phyloP scores from a whole-genome alignment of 2,113 vertebrate species.

The Melanotaenia duboulayi region DNA sequence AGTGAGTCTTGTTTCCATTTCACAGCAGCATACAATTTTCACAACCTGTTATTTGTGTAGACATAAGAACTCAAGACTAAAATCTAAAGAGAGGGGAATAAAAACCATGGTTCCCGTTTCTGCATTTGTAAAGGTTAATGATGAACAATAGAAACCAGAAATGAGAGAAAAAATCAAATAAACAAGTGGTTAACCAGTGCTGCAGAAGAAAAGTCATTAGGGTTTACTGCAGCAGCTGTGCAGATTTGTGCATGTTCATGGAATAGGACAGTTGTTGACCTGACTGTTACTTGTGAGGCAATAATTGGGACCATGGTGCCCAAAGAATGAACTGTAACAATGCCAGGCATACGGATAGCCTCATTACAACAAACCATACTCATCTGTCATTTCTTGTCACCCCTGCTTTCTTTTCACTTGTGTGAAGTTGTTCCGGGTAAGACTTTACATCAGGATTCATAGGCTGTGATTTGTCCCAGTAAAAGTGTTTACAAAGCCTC shows the following conservation, averaged over 20 bases:
- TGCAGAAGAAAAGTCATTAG: constrained; percentile 42
- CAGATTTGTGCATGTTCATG: constrained; percentile 9
- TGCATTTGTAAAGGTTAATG: constrained; percentile 64
- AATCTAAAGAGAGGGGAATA: constrained; percentile 5
- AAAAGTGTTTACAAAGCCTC: constrained; percentile 3
- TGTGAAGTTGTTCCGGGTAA: neutral
- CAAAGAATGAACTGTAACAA: constrained; percentile 39
- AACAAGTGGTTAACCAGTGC: constrained; percentile 42
- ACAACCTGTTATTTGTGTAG: constrained; percentile 32
- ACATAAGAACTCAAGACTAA: neutral
- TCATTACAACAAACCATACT: constrained; percentile 61
- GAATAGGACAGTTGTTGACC: constrained; percentile 40
- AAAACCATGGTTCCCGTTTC: neutral
- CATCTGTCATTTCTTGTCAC: constrained; percentile 35
- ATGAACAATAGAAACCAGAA: constrained; percentile 54
- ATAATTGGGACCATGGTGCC: constrained; percentile 66
- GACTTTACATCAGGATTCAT: neutral
- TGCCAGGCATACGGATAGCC: constrained; percentile 55
- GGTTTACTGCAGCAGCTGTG: constrained; percentile 24
- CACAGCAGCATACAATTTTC: constrained; percentile 3
- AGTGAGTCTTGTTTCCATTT: constrained; percentile 27
- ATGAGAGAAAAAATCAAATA: constrained; percentile 18
- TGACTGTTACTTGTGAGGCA: constrained; percentile 50
- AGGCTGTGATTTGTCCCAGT: neutral
- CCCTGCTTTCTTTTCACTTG: constrained; percentile 13